Conservation (phyloP, 2,797 vertebrate species). For the Myotis myotis region DNA sequence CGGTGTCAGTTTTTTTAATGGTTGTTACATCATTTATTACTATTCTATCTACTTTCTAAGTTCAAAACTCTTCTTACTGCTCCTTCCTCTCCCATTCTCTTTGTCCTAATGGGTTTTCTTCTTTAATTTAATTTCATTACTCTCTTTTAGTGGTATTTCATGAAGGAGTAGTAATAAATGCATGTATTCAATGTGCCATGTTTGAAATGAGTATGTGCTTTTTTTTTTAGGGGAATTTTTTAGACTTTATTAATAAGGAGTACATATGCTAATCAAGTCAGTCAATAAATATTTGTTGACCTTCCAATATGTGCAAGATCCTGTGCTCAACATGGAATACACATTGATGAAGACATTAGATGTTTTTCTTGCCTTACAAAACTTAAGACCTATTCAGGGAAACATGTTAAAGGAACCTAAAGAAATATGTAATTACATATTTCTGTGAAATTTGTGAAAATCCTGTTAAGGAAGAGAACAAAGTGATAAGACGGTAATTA, state of each 20-base stretch:
- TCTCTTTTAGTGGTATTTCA: neutral
- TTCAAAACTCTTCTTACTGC: neutral
- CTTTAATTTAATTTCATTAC: neutral
- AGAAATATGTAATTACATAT: neutral
- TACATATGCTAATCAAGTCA: neutral
- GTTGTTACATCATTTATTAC: neutral
- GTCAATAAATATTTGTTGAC: conserved; percentile 2
- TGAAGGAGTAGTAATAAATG: neutral
- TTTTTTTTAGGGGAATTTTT: neutral
- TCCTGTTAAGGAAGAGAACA: neutral
- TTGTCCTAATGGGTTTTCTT: neutral
- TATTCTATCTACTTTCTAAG: neutral
- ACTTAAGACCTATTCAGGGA: neutral
- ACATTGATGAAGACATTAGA: neutral
- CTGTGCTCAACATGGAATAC: neutral
- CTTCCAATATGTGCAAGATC: neutral
- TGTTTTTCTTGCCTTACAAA: neutral
- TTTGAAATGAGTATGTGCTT: neutral
- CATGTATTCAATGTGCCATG: neutral
- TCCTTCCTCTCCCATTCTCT: neutral
- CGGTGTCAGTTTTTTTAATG: neutral
- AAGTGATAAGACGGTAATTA: neutral
- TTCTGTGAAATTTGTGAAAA: neutral
- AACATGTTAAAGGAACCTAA: neutral
- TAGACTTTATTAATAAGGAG: neutral